Evolutionary conservation across 2,113 vertebrate genomes (phyloP), one percentile per base, ranked within the genome.

Genomic region (Melanerpes aurifrons): DNA sequence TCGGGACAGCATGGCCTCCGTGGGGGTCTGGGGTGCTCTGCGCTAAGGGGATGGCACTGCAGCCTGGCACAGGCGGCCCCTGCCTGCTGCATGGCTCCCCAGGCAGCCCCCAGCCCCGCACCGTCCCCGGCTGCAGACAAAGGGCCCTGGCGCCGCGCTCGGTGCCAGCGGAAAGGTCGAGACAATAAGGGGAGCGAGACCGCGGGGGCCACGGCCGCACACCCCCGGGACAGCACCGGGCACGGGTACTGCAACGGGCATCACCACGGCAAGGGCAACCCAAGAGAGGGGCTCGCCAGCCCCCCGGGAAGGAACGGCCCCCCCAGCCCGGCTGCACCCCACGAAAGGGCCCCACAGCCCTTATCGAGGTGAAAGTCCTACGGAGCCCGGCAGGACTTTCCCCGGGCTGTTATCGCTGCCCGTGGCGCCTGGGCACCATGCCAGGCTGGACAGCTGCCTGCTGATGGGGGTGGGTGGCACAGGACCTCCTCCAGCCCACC

Each of bases 381-480:
- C 3, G 5, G 31, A 74, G 57, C 26, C 45, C 3, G 9, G 47
- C 63, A 82, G 72, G 67, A 67, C 81, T 32, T 15, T 62, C 63
- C 40, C 72, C 2, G 8, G 37, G 81, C 66, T 7, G 7, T 35
- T 56, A 57, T 22, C 9, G 6, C 21, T 5, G 9, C 66, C 37
- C 25, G 3, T 2, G 8, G 63, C n/a, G 45, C 12, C 26, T 4
- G 48, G 21, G 77, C 28, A 7, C 17, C 6, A 19, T 57, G 56
- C 26, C 85, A 74, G 62, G 31, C 6, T 1, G 2, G 22, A 58
- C 3, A 1, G 92, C 63, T 63, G 80, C 72, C 28, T 29, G 1
- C 57, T 15, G 72, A 96, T 97, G 11, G 96, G 98, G 50, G 61
- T 6, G 98, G 98, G 4, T 20, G 64, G 97, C 6, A 97, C 6